Conservation (phyloP, 2,113 vertebrate species). For the Collichthys lucidus region DNA sequence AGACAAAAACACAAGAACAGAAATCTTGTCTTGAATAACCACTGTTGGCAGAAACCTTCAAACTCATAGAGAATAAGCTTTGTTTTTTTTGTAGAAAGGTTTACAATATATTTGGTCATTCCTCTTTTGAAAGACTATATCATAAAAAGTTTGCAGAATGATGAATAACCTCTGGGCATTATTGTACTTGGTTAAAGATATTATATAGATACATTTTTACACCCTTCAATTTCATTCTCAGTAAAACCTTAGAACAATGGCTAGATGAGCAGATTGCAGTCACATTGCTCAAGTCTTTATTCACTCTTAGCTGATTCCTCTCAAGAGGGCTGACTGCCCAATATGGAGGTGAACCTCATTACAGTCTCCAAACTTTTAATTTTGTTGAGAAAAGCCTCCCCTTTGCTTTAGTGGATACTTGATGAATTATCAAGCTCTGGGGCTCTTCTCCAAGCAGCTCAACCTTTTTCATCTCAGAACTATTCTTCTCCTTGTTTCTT, state of each 20-base stretch:
- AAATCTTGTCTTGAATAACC: neutral
- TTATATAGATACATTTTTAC: neutral
- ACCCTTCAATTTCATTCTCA: neutral
- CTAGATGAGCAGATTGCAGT: neutral
- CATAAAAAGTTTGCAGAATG: neutral
- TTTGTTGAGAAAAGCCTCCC: constrained; percentile 15
- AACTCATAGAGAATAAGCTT: neutral
- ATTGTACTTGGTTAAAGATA: too few relatives aligned
- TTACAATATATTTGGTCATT: neutral
- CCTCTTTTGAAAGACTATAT: neutral
- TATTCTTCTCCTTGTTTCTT: constrained; percentile 2
- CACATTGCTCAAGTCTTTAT: neutral
- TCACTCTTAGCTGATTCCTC: constrained; percentile 1
- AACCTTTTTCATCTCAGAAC: constrained; percentile 9
- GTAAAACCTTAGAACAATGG: neutral
- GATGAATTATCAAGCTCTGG: constrained; percentile 35
- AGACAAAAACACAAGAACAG: neutral
- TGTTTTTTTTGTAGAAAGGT: neutral
- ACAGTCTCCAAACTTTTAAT: constrained; percentile 5
- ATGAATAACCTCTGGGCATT: neutral
- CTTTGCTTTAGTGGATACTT: neutral
- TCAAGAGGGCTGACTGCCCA: neutral
- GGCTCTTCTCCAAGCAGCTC: constrained; percentile 2
- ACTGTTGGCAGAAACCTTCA: neutral
- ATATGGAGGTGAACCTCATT: constrained; percentile 23